A percentile compares a stretch with the other conserved stretches of the same genome.
Conservation (phyloP, 1,140 invertebrate species). For the Drosophila suzukii region DNA sequence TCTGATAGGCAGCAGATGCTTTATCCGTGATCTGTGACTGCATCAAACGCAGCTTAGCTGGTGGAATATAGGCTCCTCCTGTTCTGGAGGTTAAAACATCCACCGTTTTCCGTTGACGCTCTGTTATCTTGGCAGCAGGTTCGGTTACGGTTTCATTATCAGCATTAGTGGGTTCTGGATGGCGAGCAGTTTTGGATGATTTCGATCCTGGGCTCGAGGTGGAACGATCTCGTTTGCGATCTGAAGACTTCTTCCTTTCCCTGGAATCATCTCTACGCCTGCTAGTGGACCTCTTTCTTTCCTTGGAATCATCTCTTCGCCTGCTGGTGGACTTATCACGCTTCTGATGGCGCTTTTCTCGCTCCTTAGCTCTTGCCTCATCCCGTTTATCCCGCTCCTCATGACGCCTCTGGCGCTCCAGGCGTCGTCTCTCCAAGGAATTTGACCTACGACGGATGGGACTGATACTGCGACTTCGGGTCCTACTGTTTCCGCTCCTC, state of each 20-base stretch:
- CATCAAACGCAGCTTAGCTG: constrained; percentile 97
- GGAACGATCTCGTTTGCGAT: constrained; percentile 20
- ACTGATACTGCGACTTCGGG: constrained; percentile 54
- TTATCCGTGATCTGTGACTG: constrained; percentile 98
- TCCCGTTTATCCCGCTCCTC: constrained; percentile 67
- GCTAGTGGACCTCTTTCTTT: too few species aligned
- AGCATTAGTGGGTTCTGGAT: constrained; percentile 1
- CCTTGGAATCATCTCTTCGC: too few species aligned
- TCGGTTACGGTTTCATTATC: constrained; percentile 75
- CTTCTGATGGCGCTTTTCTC: constrained; percentile 57
- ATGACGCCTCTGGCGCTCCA: constrained; percentile 68
- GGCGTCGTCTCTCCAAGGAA: constrained; percentile 68
- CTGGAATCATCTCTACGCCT: too few species aligned
- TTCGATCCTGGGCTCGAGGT: constrained; percentile 7
- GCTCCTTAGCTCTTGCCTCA: constrained; percentile 57
- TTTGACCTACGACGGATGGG: constrained; percentile 61
- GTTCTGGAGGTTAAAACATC: constrained; percentile 93
- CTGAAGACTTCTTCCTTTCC: constrained; percentile 2
- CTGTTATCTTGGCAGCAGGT: constrained; percentile 74
- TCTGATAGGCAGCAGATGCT: constrained; percentile 95
- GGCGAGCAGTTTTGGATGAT: constrained; percentile 8
- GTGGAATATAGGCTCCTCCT: constrained; percentile 99
- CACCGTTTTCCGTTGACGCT: constrained; percentile 84
- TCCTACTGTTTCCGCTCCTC: constrained; percentile 35
- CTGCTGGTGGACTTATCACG: neutral